Evolutionary conservation across 2,888 invertebrate species (phyloP).

Genomic region (Megalurothrips usitatus): DNA sequence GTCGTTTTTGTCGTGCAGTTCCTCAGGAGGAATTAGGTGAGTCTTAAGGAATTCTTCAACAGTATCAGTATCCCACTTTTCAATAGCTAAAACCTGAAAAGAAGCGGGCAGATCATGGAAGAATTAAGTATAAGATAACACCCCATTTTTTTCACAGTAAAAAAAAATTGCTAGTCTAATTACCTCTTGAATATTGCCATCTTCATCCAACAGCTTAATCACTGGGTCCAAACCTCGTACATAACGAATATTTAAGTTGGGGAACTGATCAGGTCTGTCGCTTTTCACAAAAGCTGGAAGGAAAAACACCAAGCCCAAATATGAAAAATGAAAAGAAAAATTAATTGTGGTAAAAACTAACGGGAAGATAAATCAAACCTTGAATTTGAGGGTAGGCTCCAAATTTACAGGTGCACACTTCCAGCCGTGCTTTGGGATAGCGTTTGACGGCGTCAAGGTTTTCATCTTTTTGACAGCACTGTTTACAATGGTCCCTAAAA

Average conservation of each 20-base stretch:
- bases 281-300: conserved; percentile 87
- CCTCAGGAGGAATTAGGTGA: conserved; percentile 55
- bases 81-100: conserved; percentile 74
- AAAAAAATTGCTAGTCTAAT: too few species aligned
- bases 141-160: too few species aligned
- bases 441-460: conserved; percentile 60
- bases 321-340: too few species aligned
- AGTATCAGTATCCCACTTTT: conserved; percentile 98
- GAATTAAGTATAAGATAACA: neutral
- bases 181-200: conserved; percentile 72
- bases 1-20: conserved; percentile 37
- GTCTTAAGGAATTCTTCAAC: conserved; percentile 93
- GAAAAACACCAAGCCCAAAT: conserved; percentile 31
- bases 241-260: conserved; percentile 87
- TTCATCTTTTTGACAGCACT: conserved; percentile 76
- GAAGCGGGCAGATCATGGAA: neutral
- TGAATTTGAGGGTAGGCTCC: conserved; percentile 97
- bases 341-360: neutral
- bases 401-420: conserved; percentile 98
- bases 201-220: conserved; percentile 82
- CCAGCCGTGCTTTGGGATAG: conserved; percentile 86
- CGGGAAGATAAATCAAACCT: conserved; percentile 47
- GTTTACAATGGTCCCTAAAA: conserved; percentile 61
- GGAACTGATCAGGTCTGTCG: conserved; percentile 81
- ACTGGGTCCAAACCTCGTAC: conserved; percentile 91